These are phyloP conservation scores for Herpetotheres cachinnans DNA, from an alignment of 2,113 vertebrate species.

Conservation along the genomic window DNA sequence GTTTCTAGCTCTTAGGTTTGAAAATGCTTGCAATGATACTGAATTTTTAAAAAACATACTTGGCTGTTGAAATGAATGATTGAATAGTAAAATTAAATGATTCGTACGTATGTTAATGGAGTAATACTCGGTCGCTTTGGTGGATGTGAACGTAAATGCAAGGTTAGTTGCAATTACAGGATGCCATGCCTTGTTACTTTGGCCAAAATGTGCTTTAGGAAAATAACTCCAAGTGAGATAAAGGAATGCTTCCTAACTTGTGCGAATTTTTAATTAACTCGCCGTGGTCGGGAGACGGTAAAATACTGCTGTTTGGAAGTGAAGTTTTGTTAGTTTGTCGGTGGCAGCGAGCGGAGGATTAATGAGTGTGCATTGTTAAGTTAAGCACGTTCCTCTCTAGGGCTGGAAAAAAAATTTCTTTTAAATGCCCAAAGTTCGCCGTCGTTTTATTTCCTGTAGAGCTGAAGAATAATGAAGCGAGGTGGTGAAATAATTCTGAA, in stretches of 20 bases:
- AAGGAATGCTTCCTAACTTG: background rate
- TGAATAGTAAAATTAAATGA: background rate
- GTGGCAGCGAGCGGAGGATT: background rate
- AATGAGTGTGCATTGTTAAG: conserved; percentile 58
- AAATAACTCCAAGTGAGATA: background rate
- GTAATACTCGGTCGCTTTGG: accelerated
- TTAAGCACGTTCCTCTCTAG: conserved; percentile 43
- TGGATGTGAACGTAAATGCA: background rate
- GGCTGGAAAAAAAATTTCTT: conserved; percentile 42
- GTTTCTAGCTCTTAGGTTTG: background rate
- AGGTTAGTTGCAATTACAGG: background rate
- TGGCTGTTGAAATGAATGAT: background rate
- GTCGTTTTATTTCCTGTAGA: conserved; percentile 58
- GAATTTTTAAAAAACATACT: accelerated
- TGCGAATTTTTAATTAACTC: background rate
- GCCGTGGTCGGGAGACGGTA: background rate
- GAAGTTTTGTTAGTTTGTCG: conserved; percentile 43
- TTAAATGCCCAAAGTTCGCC: conserved; percentile 42
- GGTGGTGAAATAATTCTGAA: conserved; percentile 22
- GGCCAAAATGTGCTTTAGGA: background rate
- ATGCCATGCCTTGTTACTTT: background rate
- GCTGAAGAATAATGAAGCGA: conserved; percentile 47
- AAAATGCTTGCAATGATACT: background rate
- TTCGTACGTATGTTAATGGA: accelerated
- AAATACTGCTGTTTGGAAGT: background rate